These are phyloP conservation scores for Tetragnatha montana DNA, from an alignment of 2,888 invertebrate genomes.

Conservation along the genomic window DNA sequence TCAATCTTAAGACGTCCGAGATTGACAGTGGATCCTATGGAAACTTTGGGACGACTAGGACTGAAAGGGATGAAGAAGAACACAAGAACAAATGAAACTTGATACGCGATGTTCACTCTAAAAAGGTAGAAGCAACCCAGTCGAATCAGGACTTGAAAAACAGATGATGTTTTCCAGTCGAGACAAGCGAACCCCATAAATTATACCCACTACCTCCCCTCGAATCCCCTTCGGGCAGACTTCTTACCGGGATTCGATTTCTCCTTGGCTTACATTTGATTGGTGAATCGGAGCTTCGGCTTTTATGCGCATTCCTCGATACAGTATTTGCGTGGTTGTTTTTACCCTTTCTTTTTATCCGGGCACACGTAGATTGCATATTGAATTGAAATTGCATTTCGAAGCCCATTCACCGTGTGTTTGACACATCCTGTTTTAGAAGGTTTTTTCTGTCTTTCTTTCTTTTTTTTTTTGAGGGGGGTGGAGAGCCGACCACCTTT, in stretches of 20 bases:
- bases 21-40: no score
- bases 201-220: constrained; percentile 4
- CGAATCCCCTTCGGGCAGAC: background rate
- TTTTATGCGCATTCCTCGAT: constrained; percentile 30
- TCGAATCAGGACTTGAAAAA: background rate
- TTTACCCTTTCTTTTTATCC: background rate
- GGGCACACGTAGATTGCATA: constrained; percentile 19
- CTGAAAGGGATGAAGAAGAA: no score
- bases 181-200: constrained; percentile 31
- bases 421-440: constrained; percentile 27
- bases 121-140: background rate
- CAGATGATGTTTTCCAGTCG: constrained; percentile 18
- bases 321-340: constrained; percentile 18
- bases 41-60: no score
- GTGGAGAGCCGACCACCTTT: background rate
- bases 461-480: constrained; percentile 10
- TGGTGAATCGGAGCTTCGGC: constrained; percentile 11
- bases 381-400: constrained; percentile 44
- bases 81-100: background rate
- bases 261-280: constrained; percentile 45
- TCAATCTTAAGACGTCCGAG: no score
- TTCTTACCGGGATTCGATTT: constrained; percentile 19
- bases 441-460: background rate
- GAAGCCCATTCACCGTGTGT: constrained; percentile 34
- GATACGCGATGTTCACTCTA: background rate